phyloP scores from a whole-genome alignment of 2,113 vertebrate species.

The Periophthalmodon schlosseri region DNA sequence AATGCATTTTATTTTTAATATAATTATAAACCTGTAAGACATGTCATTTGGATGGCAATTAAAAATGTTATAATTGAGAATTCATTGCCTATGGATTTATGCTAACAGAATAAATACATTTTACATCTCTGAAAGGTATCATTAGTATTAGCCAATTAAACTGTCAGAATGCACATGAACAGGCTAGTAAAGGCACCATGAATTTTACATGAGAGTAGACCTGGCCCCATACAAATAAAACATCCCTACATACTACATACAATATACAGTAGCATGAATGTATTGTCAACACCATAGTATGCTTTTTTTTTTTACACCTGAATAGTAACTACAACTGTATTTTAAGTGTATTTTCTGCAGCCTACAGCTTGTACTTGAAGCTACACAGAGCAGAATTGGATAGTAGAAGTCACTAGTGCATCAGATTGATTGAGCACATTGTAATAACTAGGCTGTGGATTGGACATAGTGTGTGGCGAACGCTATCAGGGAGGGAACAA shows the following conservation, averaged over 20 bases:
- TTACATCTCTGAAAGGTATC: neutral
- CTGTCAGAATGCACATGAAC: neutral
- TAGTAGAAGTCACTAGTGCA: neutral
- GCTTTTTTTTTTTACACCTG: neutral
- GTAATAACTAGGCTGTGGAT: constrained; percentile 23
- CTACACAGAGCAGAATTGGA: neutral
- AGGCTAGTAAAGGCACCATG: neutral
- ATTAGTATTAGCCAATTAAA: neutral
- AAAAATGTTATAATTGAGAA: neutral
- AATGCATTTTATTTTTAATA: neutral
- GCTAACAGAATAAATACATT: neutral
- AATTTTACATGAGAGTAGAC: constrained; percentile 9
- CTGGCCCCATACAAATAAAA: neutral
- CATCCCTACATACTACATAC: neutral
- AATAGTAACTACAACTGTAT: neutral
- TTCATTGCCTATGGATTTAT: neutral
- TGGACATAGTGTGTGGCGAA: constrained; percentile 10
- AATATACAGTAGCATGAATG: neutral
- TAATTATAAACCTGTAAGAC: neutral
- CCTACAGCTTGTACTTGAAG: neutral
- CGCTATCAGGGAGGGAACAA: constrained; percentile 9
- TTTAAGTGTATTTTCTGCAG: neutral
- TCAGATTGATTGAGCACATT: constrained; percentile 32
- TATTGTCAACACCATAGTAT: neutral
- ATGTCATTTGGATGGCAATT: neutral